Conservation (phyloP, 2,113 vertebrate species). For the Nanger granti region DNA sequence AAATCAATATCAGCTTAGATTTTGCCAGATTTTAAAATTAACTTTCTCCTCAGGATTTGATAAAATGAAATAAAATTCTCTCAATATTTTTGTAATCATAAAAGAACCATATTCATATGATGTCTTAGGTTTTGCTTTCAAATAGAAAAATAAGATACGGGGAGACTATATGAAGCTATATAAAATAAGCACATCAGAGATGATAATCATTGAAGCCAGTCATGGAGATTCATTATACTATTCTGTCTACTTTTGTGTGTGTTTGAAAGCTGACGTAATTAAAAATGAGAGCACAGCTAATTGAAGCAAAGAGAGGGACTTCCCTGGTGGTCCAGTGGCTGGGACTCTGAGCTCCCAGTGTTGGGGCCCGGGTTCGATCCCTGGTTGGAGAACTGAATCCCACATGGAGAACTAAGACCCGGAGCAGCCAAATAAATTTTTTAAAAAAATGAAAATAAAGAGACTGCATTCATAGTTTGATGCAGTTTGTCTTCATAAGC, state of each 20-base stretch:
- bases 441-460: neutral
- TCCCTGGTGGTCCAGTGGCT: neutral
- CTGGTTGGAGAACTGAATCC: neutral
- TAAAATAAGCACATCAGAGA: neutral
- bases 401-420: neutral
- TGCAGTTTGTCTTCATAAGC: neutral
- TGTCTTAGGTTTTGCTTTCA: neutral
- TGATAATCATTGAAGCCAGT: neutral
- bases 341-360: neutral
- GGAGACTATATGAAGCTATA: neutral
- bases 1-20: neutral
- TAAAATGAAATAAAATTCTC: neutral
- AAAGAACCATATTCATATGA: neutral
- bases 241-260: neutral
- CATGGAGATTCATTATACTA: neutral
- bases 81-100: neutral
- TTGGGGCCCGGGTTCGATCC: neutral
- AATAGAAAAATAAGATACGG: neutral
- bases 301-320: neutral
- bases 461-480: neutral
- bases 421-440: neutral
- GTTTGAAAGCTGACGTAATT: conserved; percentile 13
- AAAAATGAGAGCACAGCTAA: conserved; percentile 29
- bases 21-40: conserved; percentile 16
- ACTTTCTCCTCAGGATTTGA: conserved; percentile 10